Base-by-base conservation (phyloP, 2,113 vertebrate genomes). In the Sinocyclocheilus anophthalmus region DNA sequence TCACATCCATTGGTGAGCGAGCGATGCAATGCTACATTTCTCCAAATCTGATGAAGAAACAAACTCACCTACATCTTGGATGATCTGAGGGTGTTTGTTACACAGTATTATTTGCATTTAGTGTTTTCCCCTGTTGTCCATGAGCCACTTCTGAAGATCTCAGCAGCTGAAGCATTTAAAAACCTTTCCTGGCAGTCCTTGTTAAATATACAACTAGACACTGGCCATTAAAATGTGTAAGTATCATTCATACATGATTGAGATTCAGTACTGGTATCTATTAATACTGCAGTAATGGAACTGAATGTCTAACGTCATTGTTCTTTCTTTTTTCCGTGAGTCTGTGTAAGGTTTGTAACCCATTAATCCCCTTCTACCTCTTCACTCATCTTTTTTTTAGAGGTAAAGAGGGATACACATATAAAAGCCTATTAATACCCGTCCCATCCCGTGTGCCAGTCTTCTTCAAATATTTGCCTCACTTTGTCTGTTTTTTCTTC, bases 381-480 rank as follows among this genome's bases (percentile, higher is more conserved):
- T 78, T 55, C 26, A 78, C 24, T 48, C 13, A 0, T 78, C 76
- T 57, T 78, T 78, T 77, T 33, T 57, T 78, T 33, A 26, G 76
- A 33, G 42, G 24, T 30, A 53, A 76, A 14, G 42, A 76, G n/a
- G 75, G 24, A 48, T 76, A 48, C 7, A 0, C 3, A 26, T 76
- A 53, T 76, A 76, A 53, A 30, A 72, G 76, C 30, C 26, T 33
- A 37, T 53, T 37, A 55, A 78, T 78, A 33, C 4, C 50, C 9
- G 9, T 18, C 18, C 42, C 48, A 37, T 57, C 53, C 76, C 37
- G 76, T 78, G 50, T 33, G 76, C 50, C 24, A 2, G 20, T 53
- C 50, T 37, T 78, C 76, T 78, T 53, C 76, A 78, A 78, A 78
- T 78, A 78, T 78, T 78, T 78, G 76, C 53, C 48, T 55, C 50